Conservation (phyloP, 2,888 invertebrate species). For the Digitonthophagus gazella region DNA sequence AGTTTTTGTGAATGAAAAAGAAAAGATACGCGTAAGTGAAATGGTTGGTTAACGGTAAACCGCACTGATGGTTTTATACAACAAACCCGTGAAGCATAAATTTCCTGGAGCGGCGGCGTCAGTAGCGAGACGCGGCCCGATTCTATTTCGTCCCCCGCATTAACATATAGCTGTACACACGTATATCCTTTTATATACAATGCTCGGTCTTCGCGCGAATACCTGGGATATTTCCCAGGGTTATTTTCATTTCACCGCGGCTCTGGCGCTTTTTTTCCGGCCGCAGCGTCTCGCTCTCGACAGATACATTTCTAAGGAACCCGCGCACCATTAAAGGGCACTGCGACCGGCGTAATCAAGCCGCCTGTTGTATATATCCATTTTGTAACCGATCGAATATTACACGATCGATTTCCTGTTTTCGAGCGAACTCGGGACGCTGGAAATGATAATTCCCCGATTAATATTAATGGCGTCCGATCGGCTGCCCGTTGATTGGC, state of each 20-base stretch:
- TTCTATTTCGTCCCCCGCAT: neutral
- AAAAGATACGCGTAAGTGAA: no score
- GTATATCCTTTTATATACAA: neutral
- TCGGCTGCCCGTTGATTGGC: neutral
- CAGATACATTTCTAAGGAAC: neutral
- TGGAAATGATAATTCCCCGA: neutral
- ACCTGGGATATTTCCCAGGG: neutral
- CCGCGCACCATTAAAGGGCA: neutral
- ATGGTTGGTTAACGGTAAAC: neutral
- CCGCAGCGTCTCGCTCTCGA: neutral
- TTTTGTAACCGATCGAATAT: constrained; percentile 14
- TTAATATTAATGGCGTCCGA: neutral
- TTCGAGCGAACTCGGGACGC: neutral
- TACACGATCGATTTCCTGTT: constrained; percentile 2
- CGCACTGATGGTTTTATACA: neutral
- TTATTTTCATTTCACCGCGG: neutral
- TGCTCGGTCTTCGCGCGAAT: neutral
- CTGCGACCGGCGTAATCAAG: constrained; percentile 3
- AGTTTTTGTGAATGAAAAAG: no score
- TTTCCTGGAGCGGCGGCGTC: neutral
- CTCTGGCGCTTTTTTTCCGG: neutral
- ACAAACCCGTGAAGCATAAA: neutral
- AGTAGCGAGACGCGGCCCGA: neutral
- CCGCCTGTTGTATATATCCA: constrained; percentile 13
- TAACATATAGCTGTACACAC: neutral